phyloP scores from a whole-genome alignment of 2,888 invertebrate species.

The Gandaritis pyraliata region DNA sequence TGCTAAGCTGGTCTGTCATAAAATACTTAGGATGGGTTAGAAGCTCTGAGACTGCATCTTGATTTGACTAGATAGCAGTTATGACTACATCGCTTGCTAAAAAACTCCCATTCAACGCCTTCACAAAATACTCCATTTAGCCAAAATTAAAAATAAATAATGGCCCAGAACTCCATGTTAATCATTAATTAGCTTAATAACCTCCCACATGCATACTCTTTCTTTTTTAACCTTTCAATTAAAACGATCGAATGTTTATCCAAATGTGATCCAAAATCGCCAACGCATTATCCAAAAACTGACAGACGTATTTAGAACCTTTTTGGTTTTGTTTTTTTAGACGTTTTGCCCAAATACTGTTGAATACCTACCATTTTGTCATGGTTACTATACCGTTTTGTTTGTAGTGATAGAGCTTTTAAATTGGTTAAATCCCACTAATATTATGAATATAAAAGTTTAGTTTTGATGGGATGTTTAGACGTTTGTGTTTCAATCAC shows the following conservation, averaged over 20 bases:
- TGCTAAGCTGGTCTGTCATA: too few relatives aligned
- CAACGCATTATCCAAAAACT: slow-evolving; percentile 26
- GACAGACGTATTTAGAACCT: background rate
- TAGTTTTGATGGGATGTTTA: too few relatives aligned
- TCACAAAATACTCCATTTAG: background rate
- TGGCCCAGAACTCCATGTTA: slow-evolving; percentile 25
- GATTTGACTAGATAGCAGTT: too few relatives aligned
- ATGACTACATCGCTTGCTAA: too few relatives aligned
- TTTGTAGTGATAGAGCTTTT: too few relatives aligned
- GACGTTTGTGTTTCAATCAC: too few relatives aligned
- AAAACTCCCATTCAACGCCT: background rate
- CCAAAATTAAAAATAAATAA: slow-evolving; percentile 3
- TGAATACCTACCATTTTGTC: background rate
- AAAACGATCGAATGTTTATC: slow-evolving; percentile 24
- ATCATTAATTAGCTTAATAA: slow-evolving; percentile 34
- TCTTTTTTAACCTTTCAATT: slow-evolving; percentile 29
- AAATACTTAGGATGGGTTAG: too few relatives aligned
- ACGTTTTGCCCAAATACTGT: background rate
- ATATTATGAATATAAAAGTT: too few relatives aligned
- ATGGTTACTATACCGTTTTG: too few relatives aligned
- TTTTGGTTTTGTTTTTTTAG: background rate
- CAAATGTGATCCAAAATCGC: slow-evolving; percentile 31
- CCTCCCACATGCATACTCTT: slow-evolving; percentile 31
- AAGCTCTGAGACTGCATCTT: too few relatives aligned
- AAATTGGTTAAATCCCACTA: too few relatives aligned